Evolutionary conservation across 1,140 invertebrate species (phyloP).

Genomic region (Philotrypesis tridentata): DNA sequence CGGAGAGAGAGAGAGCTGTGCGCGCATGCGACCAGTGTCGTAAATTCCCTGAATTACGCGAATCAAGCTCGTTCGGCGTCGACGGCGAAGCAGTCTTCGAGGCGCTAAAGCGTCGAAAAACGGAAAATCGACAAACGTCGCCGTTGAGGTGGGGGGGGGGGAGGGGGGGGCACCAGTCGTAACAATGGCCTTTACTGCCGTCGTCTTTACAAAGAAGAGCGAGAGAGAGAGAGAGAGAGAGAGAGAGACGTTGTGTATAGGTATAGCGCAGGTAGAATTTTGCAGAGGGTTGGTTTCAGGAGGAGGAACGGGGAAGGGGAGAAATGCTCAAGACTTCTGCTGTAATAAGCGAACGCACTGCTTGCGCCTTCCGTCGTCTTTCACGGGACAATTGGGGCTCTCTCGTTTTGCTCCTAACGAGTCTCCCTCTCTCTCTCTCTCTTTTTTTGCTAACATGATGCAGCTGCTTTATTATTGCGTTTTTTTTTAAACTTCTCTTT

Average conservation of each 20-base stretch:
- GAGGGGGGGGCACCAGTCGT: neutral
- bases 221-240: neutral
- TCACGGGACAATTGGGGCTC: constrained; percentile 27
- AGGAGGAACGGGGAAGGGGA: neutral
- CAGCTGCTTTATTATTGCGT: neutral
- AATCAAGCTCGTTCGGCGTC: neutral
- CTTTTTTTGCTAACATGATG: neutral
- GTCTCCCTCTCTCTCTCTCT: neutral
- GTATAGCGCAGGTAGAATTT: neutral
- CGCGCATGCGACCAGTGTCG: neutral
- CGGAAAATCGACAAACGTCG: constrained; percentile 17
- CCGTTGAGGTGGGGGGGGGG: neutral
- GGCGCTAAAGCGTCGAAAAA: constrained; percentile 18
- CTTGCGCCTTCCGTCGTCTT: constrained; percentile 17
- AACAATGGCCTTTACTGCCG: constrained; percentile 34
- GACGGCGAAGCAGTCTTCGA: neutral
- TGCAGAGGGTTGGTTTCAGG: neutral
- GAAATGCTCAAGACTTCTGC: constrained; percentile 26
- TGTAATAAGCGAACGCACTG: constrained; percentile 23
- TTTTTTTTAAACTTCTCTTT: neutral
- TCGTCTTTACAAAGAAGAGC: constrained; percentile 2
- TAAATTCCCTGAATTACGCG: constrained; percentile 28
- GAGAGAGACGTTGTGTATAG: neutral
- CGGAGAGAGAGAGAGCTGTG: no score
- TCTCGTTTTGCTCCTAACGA: neutral